Base-by-base conservation (phyloP, 2,888 invertebrate species). In the Lymantria dispar region DNA sequence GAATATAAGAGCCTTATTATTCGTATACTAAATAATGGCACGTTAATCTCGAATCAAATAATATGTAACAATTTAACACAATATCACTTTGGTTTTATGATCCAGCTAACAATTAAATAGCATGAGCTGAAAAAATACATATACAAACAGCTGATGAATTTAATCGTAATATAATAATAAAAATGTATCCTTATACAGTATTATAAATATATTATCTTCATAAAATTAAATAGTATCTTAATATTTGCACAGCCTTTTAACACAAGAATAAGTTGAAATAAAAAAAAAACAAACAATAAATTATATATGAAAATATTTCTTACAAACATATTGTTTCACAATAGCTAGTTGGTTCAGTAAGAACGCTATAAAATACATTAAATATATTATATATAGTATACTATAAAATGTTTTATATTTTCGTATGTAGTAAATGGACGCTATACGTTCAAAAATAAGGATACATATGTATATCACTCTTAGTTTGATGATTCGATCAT, bases 231-330 rank as follows among this genome's bases (percentile, higher is more conserved):
- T 60, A 64, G 22, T 63, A 58, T 60, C 50, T 62, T 56, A 58
- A 36, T 56, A 46, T 52, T 59, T 67, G 61, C 71, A 70, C 69
- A 70, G 71, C 70, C 71, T 62, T 22, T 70, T 57, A 58, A 64
- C 58, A 68, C 57, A 67, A 68, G 3, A 10, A 33, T 33, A 33
- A 10, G 43, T 42, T 30, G n/a, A 29, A 52, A 41, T 42, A 48
- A 48, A 48, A 52, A 8, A 50, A 48, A 51, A 51, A 44, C 10
- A 36, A 13, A 33, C 33, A 10, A 3, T 1, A 33, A 33, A 5
- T 5, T 33, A 5, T 33, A 33, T 10, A 7, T 33, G 33, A 33
- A 33, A 33, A 10, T 33, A 10, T 33, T 10, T 33, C 5, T 33
- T 33, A 33, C 33, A 33, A 33, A 33, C 8, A 33, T 33, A 7